Conservation (phyloP, 2,797 vertebrate genomes). For the Eupleurogrammus muticus region DNA sequence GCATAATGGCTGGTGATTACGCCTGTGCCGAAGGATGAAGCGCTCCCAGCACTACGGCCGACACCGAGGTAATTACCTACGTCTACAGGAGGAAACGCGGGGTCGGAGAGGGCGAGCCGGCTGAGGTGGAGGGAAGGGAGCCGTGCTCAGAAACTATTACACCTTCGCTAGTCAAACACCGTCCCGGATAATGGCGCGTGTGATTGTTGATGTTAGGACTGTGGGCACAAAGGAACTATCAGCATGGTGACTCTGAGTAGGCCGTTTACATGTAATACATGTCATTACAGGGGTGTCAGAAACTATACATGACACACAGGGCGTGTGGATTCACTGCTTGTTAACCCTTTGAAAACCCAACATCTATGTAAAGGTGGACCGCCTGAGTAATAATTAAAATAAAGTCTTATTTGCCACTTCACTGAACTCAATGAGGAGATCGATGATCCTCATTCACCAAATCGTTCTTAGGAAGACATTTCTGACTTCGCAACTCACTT, state of each 20-base stretch:
- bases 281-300: neutral
- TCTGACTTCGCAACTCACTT: too few relatives aligned
- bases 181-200: neutral
- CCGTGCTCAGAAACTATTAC: conserved; percentile 4
- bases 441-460: too few relatives aligned
- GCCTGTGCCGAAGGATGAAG: conserved; percentile 16
- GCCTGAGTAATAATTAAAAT: too few relatives aligned
- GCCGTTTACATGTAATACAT: neutral
- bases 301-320: neutral
- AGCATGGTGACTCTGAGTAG: neutral
- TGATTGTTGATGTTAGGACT: conserved; percentile 3
- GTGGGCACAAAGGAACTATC: neutral
- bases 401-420: too few relatives aligned
- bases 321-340: too few relatives aligned
- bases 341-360: too few relatives aligned
- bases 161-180: conserved; percentile 11
- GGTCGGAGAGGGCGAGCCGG: neutral
- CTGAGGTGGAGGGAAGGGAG: neutral
- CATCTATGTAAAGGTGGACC: too few relatives aligned
- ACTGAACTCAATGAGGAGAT: too few relatives aligned
- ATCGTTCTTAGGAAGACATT: too few relatives aligned
- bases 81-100: conserved; percentile 7
- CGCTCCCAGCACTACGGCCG: conserved; percentile 7
- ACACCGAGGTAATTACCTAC: conserved; percentile 25
- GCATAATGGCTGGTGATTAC: conserved; percentile 26